Base-by-base conservation (phyloP, 2,113 vertebrate species). In the Hystrix cristata region DNA sequence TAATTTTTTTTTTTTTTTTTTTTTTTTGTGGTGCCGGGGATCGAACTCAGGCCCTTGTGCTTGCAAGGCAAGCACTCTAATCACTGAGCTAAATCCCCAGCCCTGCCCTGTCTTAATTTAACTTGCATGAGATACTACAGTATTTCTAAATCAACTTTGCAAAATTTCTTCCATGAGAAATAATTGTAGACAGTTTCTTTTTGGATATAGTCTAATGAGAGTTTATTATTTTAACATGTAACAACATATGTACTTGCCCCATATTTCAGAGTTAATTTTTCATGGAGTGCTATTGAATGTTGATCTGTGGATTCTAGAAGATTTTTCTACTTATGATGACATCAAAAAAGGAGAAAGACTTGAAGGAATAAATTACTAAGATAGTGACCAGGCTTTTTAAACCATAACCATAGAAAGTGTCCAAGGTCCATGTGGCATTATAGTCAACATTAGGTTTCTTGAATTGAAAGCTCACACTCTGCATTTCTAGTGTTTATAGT, bases 401-500 rank as follows among this genome's bases (percentile, higher is more conserved):
- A 62, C n/a, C 31, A 86, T 87, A 71, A 83, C 10, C 59, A 15
- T 96, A 91, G 90, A 64, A 91, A 88, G 64, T 93, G 51, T 85
- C 87, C 78, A 86, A 57, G 72, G 91, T 91, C 94, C 95, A 81
- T 18, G 74, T 95, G 92, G 48, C 86, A 13, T 48, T 90, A 34
- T 7, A 79, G 31, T 78, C 16, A 31, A 72, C 83, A 79, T 92
- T 81, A 92, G 76, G 91, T 87, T 46, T 64, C 90, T 34, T 78
- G 55, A 93, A 90, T 85, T 91, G 97, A 95, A 84, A 97, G 86
- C 31, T 79, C 0, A 59, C 84, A 55, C 91, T 97, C 97, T 94
- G 93, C 83, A 64, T 89, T 84, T 84, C 87, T 98, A 99, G 99
- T 99, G 97, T 99, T 99, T 98, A 99, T 99, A 92, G 99, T 99